A percentile compares a stretch with the other conserved stretches of the same genome.
Conservation (phyloP, 1,140 invertebrate species). For the Drosophila navojoa region DNA sequence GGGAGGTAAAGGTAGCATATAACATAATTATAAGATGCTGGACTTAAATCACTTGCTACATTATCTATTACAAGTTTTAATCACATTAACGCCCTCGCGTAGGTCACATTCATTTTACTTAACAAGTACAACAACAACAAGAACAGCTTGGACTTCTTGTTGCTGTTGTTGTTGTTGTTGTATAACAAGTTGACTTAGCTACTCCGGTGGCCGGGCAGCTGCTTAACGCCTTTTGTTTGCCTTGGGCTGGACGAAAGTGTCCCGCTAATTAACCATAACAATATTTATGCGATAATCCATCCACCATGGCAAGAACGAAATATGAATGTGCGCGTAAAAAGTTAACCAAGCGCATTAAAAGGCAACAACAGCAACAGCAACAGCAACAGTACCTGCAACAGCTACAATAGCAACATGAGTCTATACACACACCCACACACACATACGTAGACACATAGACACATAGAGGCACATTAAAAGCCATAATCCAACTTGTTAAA, state of each 20-base stretch:
- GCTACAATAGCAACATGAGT: slow-evolving; percentile 16
- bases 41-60: slow-evolving; percentile 38
- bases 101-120: slow-evolving; percentile 67
- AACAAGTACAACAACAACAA: slow-evolving; percentile 18
- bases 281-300: slow-evolving; percentile 78
- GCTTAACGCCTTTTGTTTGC: slow-evolving; percentile 31
- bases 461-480: neutral
- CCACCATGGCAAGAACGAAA: slow-evolving; percentile 45
- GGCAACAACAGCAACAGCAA: slow-evolving; percentile 20
- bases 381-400: slow-evolving; percentile 8
- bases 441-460: neutral
- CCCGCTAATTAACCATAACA: slow-evolving; percentile 81
- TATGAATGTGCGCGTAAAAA: slow-evolving; percentile 65
- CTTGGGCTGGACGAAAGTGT: slow-evolving; percentile 63
- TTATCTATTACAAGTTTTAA: slow-evolving; percentile 71
- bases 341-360: slow-evolving; percentile 73
- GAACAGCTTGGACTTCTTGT: neutral
- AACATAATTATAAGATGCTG: slow-evolving; percentile 56
- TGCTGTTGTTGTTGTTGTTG: too few species aligned
- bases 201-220: slow-evolving; percentile 16
- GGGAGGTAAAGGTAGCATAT: neutral
- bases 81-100: slow-evolving; percentile 61
- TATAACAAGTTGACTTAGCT: slow-evolving; percentile 4
- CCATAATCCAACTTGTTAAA: slow-evolving; percentile 39
- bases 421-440: slow-evolving; percentile 14